These are phyloP conservation scores for Brevipalpus yothersi DNA, from an alignment of 1,140 invertebrate genomes.

Conservation along the genomic window DNA sequence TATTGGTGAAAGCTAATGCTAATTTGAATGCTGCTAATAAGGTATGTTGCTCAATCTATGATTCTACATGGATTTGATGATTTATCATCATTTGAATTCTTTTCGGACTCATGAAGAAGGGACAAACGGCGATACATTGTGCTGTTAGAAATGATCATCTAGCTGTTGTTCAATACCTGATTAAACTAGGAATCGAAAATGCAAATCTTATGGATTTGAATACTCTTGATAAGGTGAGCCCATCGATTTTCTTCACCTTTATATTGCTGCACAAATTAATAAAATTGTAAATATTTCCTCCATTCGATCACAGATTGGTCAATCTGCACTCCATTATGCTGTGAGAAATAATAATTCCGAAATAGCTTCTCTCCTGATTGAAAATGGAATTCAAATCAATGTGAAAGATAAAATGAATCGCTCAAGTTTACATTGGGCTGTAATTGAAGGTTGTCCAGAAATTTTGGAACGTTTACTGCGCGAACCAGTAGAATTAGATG, in stretches of 20 bases:
- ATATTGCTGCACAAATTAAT: too few relatives aligned
- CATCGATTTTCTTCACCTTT: not conserved
- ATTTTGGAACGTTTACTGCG: conserved; percentile 40
- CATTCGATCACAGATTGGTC: not conserved
- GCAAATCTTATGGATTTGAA: conserved; percentile 32
- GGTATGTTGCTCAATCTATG: conserved; percentile 25
- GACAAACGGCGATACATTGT: conserved; percentile 38
- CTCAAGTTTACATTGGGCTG: conserved; percentile 44
- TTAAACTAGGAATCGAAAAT: conserved; percentile 20
- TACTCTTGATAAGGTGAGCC: conserved; percentile 25
- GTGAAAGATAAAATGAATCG: conserved; percentile 21
- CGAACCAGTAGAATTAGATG: conserved; percentile 35
- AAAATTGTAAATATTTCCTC: too few relatives aligned
- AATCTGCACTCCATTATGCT: conserved; percentile 18
- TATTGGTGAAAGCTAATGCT: conserved; percentile 44
- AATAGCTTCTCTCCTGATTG: conserved; percentile 19
- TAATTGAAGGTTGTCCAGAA: conserved; percentile 40
- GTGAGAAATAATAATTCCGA: conserved; percentile 20
- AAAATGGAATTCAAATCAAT: conserved; percentile 18
- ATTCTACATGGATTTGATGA: not conserved
- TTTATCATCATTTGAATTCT: not conserved
- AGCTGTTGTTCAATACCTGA: conserved; percentile 30
- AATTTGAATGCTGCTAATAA: conserved; percentile 44
- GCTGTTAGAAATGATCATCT: conserved; percentile 35
- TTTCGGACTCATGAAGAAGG: conserved; percentile 26